Conservation (phyloP, 2,113 vertebrate genomes). For the Siniperca chuatsi region DNA sequence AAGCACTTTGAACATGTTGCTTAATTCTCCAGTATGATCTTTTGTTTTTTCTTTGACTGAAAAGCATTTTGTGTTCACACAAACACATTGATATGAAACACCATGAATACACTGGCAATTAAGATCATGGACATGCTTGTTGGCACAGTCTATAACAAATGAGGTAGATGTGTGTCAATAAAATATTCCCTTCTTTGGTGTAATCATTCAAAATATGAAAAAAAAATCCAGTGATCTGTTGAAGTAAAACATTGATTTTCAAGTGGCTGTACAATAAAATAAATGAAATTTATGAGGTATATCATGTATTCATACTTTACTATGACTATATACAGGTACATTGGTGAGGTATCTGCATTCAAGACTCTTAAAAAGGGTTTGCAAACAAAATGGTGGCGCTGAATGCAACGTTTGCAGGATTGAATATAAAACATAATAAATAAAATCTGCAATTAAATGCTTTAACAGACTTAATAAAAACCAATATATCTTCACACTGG, state of each 20-base stretch:
- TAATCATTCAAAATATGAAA: slow-evolving; percentile 77
- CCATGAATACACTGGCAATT: slow-evolving; percentile 59
- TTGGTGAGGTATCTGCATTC: slow-evolving; percentile 79
- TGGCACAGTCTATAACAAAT: slow-evolving; percentile 84
- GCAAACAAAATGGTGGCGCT: slow-evolving; percentile 55
- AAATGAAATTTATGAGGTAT: slow-evolving; percentile 83
- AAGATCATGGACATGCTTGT: slow-evolving; percentile 68
- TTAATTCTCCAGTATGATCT: slow-evolving; percentile 35
- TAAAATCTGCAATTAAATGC: slow-evolving; percentile 69
- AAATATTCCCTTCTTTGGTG: slow-evolving; percentile 86
- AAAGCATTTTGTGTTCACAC: slow-evolving; percentile 55
- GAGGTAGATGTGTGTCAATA: slow-evolving; percentile 88
- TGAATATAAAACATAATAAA: slow-evolving; percentile 74
- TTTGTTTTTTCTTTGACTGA: slow-evolving; percentile 22
- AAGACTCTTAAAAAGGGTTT: slow-evolving; percentile 51
- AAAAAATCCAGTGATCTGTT: slow-evolving; percentile 77
- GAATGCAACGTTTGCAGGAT: slow-evolving; percentile 52
- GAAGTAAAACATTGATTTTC: slow-evolving; percentile 74
- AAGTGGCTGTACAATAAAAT: slow-evolving; percentile 79
- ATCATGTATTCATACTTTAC: slow-evolving; percentile 77
- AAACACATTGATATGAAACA: slow-evolving; percentile 61
- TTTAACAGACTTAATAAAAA: slow-evolving; percentile 68
- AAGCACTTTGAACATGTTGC: slow-evolving; percentile 65
- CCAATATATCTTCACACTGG: slow-evolving; percentile 47
- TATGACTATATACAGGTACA: slow-evolving; percentile 77